Evolutionary conservation across 2,113 vertebrate species (phyloP).

Genomic region (Seriola aureovittata): DNA sequence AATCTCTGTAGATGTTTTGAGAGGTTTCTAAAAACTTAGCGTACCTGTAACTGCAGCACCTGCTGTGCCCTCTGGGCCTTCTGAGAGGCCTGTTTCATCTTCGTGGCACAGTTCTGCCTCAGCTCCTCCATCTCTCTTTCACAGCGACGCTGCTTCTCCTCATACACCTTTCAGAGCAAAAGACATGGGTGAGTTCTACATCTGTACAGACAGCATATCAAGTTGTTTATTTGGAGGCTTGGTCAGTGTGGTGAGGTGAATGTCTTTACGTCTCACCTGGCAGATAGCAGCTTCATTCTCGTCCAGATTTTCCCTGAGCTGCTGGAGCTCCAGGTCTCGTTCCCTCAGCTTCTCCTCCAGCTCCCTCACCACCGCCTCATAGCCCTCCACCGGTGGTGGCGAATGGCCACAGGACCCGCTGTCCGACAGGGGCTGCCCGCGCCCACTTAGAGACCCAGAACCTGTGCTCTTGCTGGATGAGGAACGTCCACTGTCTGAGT

Average conservation of each 20-base stretch:
- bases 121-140: constrained; percentile 92
- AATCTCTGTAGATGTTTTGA: neutral
- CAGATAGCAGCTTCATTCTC: constrained; percentile 94
- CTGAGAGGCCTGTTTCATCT: constrained; percentile 90
- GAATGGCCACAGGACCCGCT: constrained; percentile 93
- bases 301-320: constrained; percentile 94
- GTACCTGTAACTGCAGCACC: constrained; percentile 93
- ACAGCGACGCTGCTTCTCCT: constrained; percentile 93
- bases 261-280: constrained; percentile 85
- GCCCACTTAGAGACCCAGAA: constrained; percentile 92
- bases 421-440: constrained; percentile 89
- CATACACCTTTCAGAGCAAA: constrained; percentile 86
- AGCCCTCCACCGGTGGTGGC: constrained; percentile 86
- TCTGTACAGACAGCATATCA: neutral
- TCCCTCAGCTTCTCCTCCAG: constrained; percentile 96
- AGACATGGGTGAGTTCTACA: neutral
- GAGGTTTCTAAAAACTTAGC: neutral
- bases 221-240: neutral
- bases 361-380: constrained; percentile 91
- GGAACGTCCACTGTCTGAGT: constrained; percentile 97
- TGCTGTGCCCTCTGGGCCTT: constrained; percentile 92
- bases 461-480: constrained; percentile 98
- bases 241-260: neutral
- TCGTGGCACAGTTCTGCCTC: constrained; percentile 87
- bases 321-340: constrained; percentile 92